A percentile compares a stretch with the other conserved stretches of the same genome.
These are phyloP conservation scores for Drosophila paranaensis DNA, from an alignment of 2,888 invertebrate genomes.

Conservation along the genomic window DNA sequence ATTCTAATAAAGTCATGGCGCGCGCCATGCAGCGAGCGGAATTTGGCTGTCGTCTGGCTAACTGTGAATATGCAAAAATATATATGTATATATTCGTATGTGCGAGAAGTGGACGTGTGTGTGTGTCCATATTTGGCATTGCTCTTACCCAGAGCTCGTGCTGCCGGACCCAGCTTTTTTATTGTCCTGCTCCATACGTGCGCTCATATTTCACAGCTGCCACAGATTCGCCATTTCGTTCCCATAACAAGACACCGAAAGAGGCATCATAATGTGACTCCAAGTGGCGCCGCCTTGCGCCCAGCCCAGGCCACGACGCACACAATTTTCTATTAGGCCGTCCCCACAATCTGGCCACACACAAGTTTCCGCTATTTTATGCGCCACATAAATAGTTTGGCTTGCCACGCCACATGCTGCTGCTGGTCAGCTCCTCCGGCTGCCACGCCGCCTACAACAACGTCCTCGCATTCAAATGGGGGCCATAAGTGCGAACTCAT, in stretches of 20 bases:
- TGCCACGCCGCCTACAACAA: constrained; percentile 1
- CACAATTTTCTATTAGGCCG: constrained; percentile 37
- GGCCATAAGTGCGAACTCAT: constrained; percentile 49
- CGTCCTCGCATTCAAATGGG: neutral
- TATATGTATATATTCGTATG: too few species aligned
- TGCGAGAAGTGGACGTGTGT: neutral
- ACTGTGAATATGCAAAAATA: constrained; percentile 19
- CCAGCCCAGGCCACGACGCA: neutral
- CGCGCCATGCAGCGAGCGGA: constrained; percentile 11
- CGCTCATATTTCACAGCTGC: constrained; percentile 71
- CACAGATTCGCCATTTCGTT: constrained; percentile 54
- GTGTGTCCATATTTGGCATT: constrained; percentile 16
- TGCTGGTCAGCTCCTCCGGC: constrained; percentile 15
- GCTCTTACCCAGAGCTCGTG: constrained; percentile 10
- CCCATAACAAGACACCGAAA: constrained; percentile 38
- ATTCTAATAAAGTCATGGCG: constrained; percentile 51
- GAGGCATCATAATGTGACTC: constrained; percentile 14
- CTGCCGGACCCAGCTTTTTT: constrained; percentile 25
- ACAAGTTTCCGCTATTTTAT: constrained; percentile 32
- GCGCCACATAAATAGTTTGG: constrained; percentile 21
- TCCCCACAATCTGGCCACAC: constrained; percentile 4
- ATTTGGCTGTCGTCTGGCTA: constrained; percentile 15
- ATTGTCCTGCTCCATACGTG: constrained; percentile 53
- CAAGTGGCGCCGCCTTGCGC: constrained; percentile 7
- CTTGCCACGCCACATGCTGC: neutral